Conservation (phyloP, 2,797 vertebrate species). For the Xiphophorus birchmanni region DNA sequence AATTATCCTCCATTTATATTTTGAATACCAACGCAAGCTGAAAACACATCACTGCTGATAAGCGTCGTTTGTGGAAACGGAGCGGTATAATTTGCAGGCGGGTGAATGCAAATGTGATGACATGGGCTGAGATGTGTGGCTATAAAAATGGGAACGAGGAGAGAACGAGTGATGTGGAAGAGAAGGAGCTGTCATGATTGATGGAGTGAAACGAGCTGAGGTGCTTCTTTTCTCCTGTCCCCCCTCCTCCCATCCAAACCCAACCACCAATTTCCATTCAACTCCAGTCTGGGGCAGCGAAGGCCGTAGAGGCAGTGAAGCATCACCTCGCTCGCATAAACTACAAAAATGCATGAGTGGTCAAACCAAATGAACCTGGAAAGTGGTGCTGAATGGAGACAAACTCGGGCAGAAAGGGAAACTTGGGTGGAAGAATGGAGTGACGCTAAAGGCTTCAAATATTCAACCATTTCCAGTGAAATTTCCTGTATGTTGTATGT, state of each 20-base stretch:
- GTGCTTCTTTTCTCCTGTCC: constrained; percentile 61
- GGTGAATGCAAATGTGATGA: constrained; percentile 79
- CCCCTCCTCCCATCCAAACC: neutral
- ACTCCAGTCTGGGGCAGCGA: constrained; percentile 68
- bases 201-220: constrained; percentile 75
- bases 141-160: constrained; percentile 63
- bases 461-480: constrained; percentile 15
- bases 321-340: constrained; percentile 47
- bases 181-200: constrained; percentile 78
- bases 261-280: constrained; percentile 55
- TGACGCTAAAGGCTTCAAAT: constrained; percentile 44
- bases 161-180: constrained; percentile 68
- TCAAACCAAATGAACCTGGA: constrained; percentile 72
- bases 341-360: constrained; percentile 65
- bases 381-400: constrained; percentile 60
- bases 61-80: constrained; percentile 69
- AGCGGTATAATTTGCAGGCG: constrained; percentile 71
- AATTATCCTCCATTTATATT: constrained; percentile 75
- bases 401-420: constrained; percentile 49
- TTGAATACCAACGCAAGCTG: constrained; percentile 69
- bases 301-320: constrained; percentile 67
- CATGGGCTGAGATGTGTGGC: constrained; percentile 71
- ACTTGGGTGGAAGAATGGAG: constrained; percentile 31
- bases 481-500: constrained; percentile 13
- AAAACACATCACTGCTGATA: constrained; percentile 76